phyloP scores from a whole-genome alignment of 2,797 vertebrate genomes.

The Furcifer pardalis region DNA sequence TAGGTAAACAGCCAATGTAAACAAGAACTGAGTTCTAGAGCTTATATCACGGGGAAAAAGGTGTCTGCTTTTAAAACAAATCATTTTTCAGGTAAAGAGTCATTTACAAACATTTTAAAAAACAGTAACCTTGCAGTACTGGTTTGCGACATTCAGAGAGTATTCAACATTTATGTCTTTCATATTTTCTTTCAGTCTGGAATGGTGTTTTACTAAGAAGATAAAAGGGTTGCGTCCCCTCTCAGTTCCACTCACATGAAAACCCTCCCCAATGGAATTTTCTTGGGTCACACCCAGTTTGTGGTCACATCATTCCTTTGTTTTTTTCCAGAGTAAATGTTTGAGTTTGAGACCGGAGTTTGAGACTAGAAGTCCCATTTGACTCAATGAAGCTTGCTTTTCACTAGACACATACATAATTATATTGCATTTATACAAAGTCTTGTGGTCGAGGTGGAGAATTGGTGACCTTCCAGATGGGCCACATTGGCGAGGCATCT shows the following conservation, averaged over 20 bases:
- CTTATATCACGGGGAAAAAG: neutral
- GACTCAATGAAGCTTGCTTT: neutral
- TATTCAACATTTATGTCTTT: neutral
- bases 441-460: neutral
- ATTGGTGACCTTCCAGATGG: neutral
- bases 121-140: neutral
- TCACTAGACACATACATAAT: neutral
- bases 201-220: neutral
- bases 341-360: neutral
- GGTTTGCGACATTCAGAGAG: neutral
- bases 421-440: neutral
- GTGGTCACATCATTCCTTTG: neutral
- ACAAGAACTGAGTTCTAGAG: neutral
- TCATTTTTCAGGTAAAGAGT: neutral
- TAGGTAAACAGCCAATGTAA: neutral
- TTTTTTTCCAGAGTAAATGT: neutral
- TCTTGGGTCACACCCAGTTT: neutral
- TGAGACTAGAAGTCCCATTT: neutral
- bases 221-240: neutral
- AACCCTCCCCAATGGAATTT: neutral
- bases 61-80: neutral
- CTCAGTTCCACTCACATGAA: neutral
- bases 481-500: neutral
- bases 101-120: conserved; percentile 8
- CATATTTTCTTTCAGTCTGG: neutral